phyloP scores from a whole-genome alignment of 2,113 vertebrate species.

The Burhinus oedicnemus region DNA sequence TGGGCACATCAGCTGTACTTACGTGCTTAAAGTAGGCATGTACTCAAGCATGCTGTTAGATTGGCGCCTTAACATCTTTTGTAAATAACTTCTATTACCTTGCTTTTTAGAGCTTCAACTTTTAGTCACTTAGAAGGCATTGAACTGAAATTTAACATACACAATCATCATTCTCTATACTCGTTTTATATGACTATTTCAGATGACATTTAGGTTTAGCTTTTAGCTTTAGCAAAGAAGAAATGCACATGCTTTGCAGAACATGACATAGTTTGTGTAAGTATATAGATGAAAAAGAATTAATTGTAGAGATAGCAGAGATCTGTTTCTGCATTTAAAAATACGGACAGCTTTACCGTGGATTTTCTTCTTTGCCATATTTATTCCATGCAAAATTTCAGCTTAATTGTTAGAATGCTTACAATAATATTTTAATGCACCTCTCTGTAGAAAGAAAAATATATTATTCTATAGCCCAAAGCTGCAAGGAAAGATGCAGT shows the following conservation, averaged over 20 bases:
- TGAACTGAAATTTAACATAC: not conserved
- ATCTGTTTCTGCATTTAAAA: constrained; percentile 27
- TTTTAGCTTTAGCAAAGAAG: constrained; percentile 21
- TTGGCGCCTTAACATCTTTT: not conserved
- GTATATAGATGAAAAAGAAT: not conserved
- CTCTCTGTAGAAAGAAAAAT: constrained; percentile 49
- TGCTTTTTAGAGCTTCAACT: constrained; percentile 31
- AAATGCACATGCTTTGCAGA: not conserved
- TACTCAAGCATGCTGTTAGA: not conserved
- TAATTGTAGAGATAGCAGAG: not conserved
- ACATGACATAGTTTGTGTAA: not conserved
- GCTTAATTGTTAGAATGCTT: constrained; percentile 57
- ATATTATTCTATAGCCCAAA: constrained; percentile 33
- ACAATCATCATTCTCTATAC: not conserved
- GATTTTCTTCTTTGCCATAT: not conserved
- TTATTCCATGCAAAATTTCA: constrained; percentile 22
- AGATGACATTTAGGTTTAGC: constrained; percentile 8
- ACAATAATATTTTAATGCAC: constrained; percentile 64
- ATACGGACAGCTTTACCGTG: constrained; percentile 18
- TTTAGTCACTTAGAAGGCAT: not conserved
- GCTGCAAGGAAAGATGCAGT: not conserved
- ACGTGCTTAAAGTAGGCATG: not conserved
- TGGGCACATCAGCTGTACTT: constrained; percentile 22
- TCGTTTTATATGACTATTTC: not conserved
- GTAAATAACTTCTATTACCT: not conserved